Conservation (phyloP, 2,113 vertebrate genomes). For the Grus americana region DNA sequence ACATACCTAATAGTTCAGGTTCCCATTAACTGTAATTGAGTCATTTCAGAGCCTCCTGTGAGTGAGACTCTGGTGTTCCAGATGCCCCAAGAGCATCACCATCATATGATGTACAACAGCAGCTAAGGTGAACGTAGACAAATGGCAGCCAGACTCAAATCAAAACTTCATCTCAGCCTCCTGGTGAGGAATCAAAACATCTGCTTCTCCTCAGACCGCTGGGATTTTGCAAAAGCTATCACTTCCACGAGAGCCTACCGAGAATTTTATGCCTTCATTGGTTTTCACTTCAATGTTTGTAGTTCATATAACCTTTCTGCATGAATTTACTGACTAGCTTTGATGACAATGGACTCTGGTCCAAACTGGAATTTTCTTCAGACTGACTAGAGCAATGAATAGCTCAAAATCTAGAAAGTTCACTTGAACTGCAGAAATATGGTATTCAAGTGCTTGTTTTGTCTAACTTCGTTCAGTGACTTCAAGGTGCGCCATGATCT, state of each 20-base stretch:
- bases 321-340: not conserved
- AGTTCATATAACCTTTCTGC: not conserved
- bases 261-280: not conserved
- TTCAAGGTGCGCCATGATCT: not conserved
- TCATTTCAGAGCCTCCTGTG: not conserved
- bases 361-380: not conserved
- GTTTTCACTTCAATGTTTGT: not conserved
- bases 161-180: conserved; percentile 15
- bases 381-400: not conserved
- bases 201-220: not conserved
- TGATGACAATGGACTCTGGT: not conserved
- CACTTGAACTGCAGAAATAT: not conserved
- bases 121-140: not conserved
- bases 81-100: not conserved
- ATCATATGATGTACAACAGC: not conserved
- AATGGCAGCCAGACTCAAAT: not conserved
- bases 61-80: not conserved
- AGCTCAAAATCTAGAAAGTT: not conserved
- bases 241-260: not conserved
- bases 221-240: not conserved
- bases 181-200: conserved; percentile 21
- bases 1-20: not conserved
- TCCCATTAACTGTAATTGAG: not conserved
- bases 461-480: not conserved
- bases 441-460: not conserved